phyloP scores from a whole-genome alignment of 2,113 vertebrate genomes.

The Leptobrachium ailaonicum region DNA sequence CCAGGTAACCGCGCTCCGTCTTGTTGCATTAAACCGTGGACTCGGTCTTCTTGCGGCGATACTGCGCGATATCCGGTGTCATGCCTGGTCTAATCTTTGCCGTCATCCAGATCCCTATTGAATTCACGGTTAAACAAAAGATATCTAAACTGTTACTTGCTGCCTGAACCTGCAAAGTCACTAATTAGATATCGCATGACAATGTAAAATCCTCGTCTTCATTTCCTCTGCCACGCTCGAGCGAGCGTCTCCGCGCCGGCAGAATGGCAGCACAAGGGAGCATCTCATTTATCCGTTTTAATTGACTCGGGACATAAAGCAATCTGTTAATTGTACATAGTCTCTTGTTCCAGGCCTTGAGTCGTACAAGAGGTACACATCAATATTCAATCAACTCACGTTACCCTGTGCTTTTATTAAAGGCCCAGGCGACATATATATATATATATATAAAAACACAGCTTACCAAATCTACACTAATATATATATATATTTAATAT shows the following conservation, averaged over 20 bases:
- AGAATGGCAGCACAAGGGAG: constrained; percentile 29
- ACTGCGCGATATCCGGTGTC: constrained; percentile 37
- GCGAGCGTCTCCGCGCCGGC: constrained; percentile 16
- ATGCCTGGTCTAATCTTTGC: constrained; percentile 12
- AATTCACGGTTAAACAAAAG: constrained; percentile 31
- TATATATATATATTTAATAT: too few species aligned
- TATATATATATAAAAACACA: too few species aligned
- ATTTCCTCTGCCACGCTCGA: constrained; percentile 28
- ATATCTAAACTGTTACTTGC: constrained; percentile 47
- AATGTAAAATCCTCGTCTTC: constrained; percentile 27
- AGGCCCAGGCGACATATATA: too few species aligned
- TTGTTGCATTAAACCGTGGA: background rate
- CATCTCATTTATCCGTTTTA: constrained; percentile 37
- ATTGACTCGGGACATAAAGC: constrained; percentile 28
- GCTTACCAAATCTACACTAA: too few species aligned
- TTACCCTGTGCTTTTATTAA: background rate
- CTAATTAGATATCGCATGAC: constrained; percentile 47
- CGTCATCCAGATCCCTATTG: constrained; percentile 38
- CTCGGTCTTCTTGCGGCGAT: constrained; percentile 11
- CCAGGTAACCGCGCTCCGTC: too few species aligned
- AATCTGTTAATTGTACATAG: constrained; percentile 33
- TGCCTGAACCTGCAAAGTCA: constrained; percentile 41
- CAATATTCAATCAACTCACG: background rate
- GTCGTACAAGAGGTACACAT: background rate
- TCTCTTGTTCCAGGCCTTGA: background rate